phyloP scores from a whole-genome alignment of 2,113 vertebrate species.

The Dunckerocampus dactyliophorus region DNA sequence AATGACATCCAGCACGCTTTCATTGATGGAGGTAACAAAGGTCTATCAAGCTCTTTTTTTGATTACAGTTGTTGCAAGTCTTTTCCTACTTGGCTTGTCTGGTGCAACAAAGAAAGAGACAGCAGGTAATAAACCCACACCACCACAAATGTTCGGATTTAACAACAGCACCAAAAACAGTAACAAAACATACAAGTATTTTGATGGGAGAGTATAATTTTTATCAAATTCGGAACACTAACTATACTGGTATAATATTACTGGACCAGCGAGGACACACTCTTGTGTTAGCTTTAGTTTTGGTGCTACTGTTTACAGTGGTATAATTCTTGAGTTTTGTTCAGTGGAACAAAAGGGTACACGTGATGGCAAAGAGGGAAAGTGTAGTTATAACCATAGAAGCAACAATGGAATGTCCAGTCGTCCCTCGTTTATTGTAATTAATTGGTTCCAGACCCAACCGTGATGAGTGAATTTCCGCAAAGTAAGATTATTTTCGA shows the following conservation, averaged over 20 bases:
- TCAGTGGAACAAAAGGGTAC: too few species aligned
- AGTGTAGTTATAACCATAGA: too few species aligned
- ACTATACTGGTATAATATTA: not conserved
- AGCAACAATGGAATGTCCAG: too few species aligned
- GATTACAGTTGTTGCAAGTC: constrained; percentile 95
- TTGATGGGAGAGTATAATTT: too few species aligned
- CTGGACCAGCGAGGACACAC: not conserved
- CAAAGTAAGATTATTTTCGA: too few species aligned
- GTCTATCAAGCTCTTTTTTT: constrained; percentile 16
- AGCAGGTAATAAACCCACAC: constrained; percentile 77
- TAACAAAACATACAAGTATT: too few species aligned
- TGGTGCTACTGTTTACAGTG: not conserved
- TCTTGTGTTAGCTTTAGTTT: not conserved
- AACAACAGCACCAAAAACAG: not conserved
- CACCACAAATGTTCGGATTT: not conserved
- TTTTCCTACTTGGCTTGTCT: constrained; percentile 94
- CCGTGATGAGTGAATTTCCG: not conserved
- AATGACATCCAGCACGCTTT: too few species aligned
- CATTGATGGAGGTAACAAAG: not conserved
- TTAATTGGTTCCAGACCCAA: not conserved
- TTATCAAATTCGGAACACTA: too few species aligned
- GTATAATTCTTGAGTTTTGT: too few species aligned
- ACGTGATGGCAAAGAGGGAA: too few species aligned
- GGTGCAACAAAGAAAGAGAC: constrained; percentile 91
- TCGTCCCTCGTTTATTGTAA: too few species aligned